Percentiles rank a stretch among this genome's conserved stretches.
These are phyloP conservation scores for Pagetopsis macropterus DNA, from an alignment of 2,797 vertebrate genomes.

Conservation along the genomic window DNA sequence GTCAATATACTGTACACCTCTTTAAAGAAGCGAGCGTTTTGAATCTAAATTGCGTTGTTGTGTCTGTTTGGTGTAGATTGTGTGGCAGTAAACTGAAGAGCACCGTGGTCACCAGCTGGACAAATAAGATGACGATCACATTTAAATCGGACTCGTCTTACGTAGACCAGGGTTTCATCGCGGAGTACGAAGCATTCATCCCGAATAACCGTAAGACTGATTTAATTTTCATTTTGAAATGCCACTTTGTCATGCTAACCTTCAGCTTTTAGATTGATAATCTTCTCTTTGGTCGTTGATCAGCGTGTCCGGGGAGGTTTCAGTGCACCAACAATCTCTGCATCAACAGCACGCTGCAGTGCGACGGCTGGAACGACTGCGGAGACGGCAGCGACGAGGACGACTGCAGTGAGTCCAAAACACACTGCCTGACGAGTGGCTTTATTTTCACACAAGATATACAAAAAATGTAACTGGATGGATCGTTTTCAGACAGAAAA, in stretches of 20 bases:
- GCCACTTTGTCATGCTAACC: too few species aligned
- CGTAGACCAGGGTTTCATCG: conserved; percentile 88
- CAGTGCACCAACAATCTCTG: conserved; percentile 88
- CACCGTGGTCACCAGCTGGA: conserved; percentile 78
- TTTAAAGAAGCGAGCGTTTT: too few species aligned
- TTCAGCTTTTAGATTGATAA: background rate
- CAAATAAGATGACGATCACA: conserved; percentile 77
- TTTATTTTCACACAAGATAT: too few species aligned
- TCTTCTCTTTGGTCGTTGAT: background rate
- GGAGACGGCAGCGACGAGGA: conserved; percentile 88
- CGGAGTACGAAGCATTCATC: conserved; percentile 87
- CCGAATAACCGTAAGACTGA: conserved; percentile 87
- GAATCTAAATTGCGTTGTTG: background rate
- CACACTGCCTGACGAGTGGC: background rate
- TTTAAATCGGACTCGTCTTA: conserved; percentile 89
- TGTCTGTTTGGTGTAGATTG: conserved; percentile 75
- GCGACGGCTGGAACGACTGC: conserved; percentile 92
- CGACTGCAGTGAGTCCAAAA: conserved; percentile 81
- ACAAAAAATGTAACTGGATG: too few species aligned
- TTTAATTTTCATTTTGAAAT: background rate
- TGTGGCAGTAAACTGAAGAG: conserved; percentile 82
- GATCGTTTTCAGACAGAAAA: too few species aligned
- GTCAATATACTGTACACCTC: too few species aligned
- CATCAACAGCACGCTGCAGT: conserved; percentile 78
- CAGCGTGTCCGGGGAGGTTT: conserved; percentile 90